Conservation (phyloP, 2,888 invertebrate species). For the Pollenia amentaria region DNA sequence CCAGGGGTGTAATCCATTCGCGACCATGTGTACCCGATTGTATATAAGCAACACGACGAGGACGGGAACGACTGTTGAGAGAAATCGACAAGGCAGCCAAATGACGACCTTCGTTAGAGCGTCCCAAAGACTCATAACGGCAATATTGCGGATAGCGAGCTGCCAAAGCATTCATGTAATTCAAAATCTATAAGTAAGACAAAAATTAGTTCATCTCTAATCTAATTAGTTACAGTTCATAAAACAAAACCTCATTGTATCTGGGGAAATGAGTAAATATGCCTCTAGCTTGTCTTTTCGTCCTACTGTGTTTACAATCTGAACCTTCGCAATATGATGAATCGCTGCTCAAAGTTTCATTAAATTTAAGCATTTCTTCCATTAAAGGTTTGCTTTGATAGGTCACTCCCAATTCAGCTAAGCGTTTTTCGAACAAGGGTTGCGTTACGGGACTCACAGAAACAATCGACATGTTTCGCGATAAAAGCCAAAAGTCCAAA, state of each 20-base stretch:
- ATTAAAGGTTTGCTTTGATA: slow-evolving; percentile 80
- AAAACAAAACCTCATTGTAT: slow-evolving; percentile 78
- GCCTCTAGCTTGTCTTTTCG: slow-evolving; percentile 81
- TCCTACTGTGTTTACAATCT: slow-evolving; percentile 79
- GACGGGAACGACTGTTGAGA: slow-evolving; percentile 77
- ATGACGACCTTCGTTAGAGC: slow-evolving; percentile 82
- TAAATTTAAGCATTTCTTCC: slow-evolving; percentile 79
- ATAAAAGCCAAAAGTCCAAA: slow-evolving; percentile 83
- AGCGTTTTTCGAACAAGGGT: slow-evolving; percentile 79
- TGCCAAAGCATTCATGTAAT: slow-evolving; percentile 81
- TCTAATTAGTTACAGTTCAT: not conserved
- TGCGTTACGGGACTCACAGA: slow-evolving; percentile 81
- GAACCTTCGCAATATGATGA: slow-evolving; percentile 75
- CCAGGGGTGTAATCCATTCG: slow-evolving; percentile 90
- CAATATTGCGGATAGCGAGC: slow-evolving; percentile 81
- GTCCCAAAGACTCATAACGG: slow-evolving; percentile 82
- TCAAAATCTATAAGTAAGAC: slow-evolving; percentile 78
- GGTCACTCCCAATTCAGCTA: slow-evolving; percentile 78
- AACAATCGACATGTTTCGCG: slow-evolving; percentile 82
- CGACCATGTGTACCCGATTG: slow-evolving; percentile 85
- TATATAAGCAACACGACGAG: slow-evolving; percentile 82
- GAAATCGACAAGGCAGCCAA: slow-evolving; percentile 82
- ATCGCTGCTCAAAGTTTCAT: slow-evolving; percentile 68
- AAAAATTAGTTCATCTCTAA: not conserved
- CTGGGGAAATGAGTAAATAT: slow-evolving; percentile 83